Conservation (phyloP, 1,140 invertebrate species). For the Zaprionus kolodkinae region DNA sequence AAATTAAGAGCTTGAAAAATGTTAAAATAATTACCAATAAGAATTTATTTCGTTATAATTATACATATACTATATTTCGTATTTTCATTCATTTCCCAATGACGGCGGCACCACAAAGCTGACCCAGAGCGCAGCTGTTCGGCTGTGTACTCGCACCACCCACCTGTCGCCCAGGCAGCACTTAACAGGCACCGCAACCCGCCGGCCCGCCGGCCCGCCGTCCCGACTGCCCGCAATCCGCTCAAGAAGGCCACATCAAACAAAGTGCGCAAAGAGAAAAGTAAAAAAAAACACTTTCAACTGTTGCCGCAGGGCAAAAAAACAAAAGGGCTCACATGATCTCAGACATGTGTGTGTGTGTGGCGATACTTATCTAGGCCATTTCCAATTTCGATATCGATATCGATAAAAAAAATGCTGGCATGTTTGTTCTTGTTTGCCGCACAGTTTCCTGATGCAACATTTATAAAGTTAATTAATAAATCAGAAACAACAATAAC, state of each 20-base stretch:
- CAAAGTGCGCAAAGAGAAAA: conserved; percentile 40
- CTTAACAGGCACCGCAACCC: not conserved
- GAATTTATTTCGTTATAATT: too few relatives aligned
- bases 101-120: conserved; percentile 62
- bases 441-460: conserved; percentile 72
- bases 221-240: not conserved
- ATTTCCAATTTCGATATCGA: conserved; percentile 67
- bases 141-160: not conserved
- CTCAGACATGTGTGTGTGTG: conserved; percentile 29
- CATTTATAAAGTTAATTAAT: conserved; percentile 73
- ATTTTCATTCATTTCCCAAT: conserved; percentile 38
- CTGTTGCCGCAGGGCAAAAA: conserved; percentile 47
- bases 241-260: conserved; percentile 53
- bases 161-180: conserved; percentile 10
- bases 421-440: conserved; percentile 44
- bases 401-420: conserved; percentile 6
- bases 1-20: not conserved
- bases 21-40: not conserved
- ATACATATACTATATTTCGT: too few relatives aligned
- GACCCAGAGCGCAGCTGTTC: conserved; percentile 6
- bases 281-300: conserved; percentile 50
- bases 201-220: not conserved
- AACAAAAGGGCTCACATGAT: conserved; percentile 62
- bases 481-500: conserved; percentile 64
- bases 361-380: conserved; percentile 57